Base-by-base conservation (phyloP, 1,140 invertebrate genomes). In the Gryon sp. region DNA sequence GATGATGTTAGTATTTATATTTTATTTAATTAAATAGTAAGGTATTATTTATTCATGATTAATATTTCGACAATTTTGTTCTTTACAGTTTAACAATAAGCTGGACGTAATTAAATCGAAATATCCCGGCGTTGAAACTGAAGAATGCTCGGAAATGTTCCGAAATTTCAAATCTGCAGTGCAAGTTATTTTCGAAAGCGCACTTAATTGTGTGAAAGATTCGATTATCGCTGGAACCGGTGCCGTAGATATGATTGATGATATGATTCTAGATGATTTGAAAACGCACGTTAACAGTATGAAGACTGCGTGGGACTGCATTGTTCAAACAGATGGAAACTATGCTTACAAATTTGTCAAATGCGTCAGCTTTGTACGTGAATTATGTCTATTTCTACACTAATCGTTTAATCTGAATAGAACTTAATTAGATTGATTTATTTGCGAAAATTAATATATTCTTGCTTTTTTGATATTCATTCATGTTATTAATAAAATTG, bases 341-440 rank as follows among this genome's bases (percentile, higher is more conserved):
- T 28, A 46, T 28, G 8, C 15, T 4, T 26, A 28, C 15, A 46
- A 46, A 11, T 46, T 46, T 46, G 20, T 46, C 9, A 26, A 28
- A 15, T 46, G 43, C 11, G 14, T 46, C 8, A 41, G 11, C 2
- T 41, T 41, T 20, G 38, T 41, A 20, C 19, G 38, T 41, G n/a
- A n/a, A n/a, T n/a, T n/a, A n/a, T n/a, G n/a, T n/a, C n/a, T n/a
- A 15, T 32, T 32, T 32, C n/a, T 24, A n/a, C n/a, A n/a, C 22
- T 7, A 24, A 24, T 24, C 22, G 7, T 7, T 24, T 24, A 4
- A n/a, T 24, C 22, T 7, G 22, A 4, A 24, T 24, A 7, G 3
- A n/a, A 32, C n/a, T 32, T 9, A 32, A 5, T 32, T 32, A 15
- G 5, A 38, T 38, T 15, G 15, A 38, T 38, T 15, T 4, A 15